These are phyloP conservation scores for Cinclus cinclus DNA, from an alignment of 2,113 vertebrate genomes.

Conservation along the genomic window DNA sequence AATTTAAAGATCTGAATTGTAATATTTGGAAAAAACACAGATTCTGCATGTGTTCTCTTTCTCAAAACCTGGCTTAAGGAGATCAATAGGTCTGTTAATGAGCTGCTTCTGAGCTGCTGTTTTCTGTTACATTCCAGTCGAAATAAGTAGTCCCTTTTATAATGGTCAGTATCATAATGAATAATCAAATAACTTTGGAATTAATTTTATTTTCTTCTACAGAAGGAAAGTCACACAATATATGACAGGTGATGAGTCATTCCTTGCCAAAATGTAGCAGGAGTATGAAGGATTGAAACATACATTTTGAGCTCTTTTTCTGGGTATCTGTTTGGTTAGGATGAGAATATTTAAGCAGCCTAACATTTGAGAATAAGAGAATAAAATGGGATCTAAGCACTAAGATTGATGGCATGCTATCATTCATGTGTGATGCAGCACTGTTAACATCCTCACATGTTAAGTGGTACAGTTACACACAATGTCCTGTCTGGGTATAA, in stretches of 20 bases:
- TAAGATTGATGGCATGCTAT: background rate
- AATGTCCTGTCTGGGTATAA: background rate
- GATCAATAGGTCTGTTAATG: background rate
- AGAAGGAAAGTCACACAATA: background rate
- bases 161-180: background rate
- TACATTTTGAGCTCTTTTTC: background rate
- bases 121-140: background rate
- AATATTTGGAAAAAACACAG: background rate
- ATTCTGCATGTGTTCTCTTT: background rate
- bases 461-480: no score
- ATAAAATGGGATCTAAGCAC: background rate
- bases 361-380: background rate
- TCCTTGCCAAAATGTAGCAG: background rate
- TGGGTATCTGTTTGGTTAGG: background rate
- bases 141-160: background rate
- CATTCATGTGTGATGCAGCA: background rate
- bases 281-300: background rate
- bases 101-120: background rate
- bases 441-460: background rate
- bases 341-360: background rate
- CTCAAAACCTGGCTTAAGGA: background rate
- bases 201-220: background rate
- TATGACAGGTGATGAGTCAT: background rate
- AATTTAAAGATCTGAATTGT: background rate
- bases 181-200: background rate